A percentile compares a stretch with the other conserved stretches of the same genome.
Conservation (phyloP, 2,888 invertebrate species). For the Camptogramma bilineatum region DNA sequence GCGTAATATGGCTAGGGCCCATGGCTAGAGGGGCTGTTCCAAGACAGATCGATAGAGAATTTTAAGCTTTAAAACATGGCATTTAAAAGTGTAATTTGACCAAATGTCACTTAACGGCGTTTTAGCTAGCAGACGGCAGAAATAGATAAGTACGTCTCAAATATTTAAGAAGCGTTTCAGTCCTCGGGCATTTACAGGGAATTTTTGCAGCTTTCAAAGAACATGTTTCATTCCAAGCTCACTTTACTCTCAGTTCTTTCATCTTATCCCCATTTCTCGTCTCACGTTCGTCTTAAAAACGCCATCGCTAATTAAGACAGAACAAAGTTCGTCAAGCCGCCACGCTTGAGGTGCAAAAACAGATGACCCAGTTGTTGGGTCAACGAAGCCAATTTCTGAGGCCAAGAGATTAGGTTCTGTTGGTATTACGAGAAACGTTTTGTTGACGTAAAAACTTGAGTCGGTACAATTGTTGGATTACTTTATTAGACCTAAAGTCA, state of each 20-base stretch:
- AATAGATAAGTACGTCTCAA: no score
- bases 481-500: no score
- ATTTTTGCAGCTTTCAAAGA: no score
- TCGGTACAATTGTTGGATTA: not conserved
- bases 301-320: constrained; percentile 24
- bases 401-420: not conserved
- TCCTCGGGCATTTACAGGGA: no score
- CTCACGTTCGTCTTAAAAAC: constrained; percentile 13
- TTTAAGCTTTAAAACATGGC: no score
- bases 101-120: no score
- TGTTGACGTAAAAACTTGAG: not conserved
- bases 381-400: constrained; percentile 16
- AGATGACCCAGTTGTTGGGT: constrained; percentile 28
- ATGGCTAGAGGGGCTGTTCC: no score
- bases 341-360: constrained; percentile 18
- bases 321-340: constrained; percentile 9
- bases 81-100: no score
- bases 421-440: not conserved
- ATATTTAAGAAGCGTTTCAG: no score
- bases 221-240: not conserved
- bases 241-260: not conserved
- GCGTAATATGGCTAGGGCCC: no score
- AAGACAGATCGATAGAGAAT: no score
- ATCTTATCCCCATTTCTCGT: not conserved
- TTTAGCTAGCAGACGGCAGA: no score